Evolutionary conservation across 2,888 invertebrate species (phyloP).

Genomic region (Glaucopsyche alexis): DNA sequence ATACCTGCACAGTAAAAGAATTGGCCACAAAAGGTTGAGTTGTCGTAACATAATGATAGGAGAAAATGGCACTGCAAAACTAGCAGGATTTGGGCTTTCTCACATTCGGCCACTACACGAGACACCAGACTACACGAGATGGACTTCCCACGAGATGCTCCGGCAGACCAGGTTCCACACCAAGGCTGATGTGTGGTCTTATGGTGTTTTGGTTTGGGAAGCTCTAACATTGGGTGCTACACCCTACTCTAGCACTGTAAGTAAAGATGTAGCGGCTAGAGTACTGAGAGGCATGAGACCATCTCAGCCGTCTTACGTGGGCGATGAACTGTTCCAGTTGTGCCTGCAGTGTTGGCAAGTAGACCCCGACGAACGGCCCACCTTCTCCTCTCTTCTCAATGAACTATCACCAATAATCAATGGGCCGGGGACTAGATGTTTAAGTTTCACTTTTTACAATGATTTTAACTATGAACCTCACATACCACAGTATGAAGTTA

Average conservation of each 20-base stretch:
- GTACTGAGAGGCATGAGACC: constrained; percentile 86
- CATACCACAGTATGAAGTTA: constrained; percentile 67
- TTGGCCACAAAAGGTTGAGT: constrained; percentile 86
- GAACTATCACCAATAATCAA: constrained; percentile 62
- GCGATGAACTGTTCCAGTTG: constrained; percentile 89
- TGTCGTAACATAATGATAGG: constrained; percentile 85
- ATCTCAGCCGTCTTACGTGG: constrained; percentile 86
- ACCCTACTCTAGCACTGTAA: constrained; percentile 85
- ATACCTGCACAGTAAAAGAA: constrained; percentile 83
- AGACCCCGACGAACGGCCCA: constrained; percentile 89
- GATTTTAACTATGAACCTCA: constrained; percentile 71
- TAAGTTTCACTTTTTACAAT: constrained; percentile 73
- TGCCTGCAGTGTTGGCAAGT: constrained; percentile 92
- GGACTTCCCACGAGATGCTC: constrained; percentile 89
- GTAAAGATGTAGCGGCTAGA: constrained; percentile 83
- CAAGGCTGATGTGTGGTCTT: constrained; percentile 91
- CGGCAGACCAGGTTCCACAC: constrained; percentile 83
- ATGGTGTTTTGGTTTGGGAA: constrained; percentile 91
- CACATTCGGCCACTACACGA: constrained; percentile 82
- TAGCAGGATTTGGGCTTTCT: constrained; percentile 87
- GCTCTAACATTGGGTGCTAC: constrained; percentile 89
- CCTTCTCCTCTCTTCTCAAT: constrained; percentile 81
- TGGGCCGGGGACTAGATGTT: constrained; percentile 56
- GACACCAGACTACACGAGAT: constrained; percentile 87
- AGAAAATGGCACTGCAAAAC: constrained; percentile 83